A percentile compares a stretch with the other conserved stretches of the same genome.
These are phyloP conservation scores for Apogon hyalosoma DNA, from an alignment of 2,797 vertebrate species.

Conservation along the genomic window DNA sequence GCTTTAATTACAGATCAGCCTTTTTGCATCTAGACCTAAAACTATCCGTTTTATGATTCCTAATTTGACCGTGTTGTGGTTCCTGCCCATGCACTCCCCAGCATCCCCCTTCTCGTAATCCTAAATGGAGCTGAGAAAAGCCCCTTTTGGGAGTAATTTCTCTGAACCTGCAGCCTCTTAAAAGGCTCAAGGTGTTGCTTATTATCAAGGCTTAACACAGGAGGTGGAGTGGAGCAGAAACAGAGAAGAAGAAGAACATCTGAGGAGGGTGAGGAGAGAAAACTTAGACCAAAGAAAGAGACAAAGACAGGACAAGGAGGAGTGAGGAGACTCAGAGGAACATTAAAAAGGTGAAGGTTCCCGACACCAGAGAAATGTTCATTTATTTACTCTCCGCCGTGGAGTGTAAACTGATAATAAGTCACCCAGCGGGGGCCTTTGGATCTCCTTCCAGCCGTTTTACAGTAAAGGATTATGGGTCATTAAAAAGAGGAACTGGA, in stretches of 20 bases:
- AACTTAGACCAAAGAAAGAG: slow-evolving; percentile 15
- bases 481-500: slow-evolving; percentile 73
- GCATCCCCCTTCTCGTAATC: slow-evolving; percentile 3
- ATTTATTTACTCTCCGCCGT: slow-evolving; percentile 59
- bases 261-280: slow-evolving; percentile 1
- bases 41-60: not conserved
- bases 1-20: too few relatives aligned
- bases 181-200: slow-evolving; percentile 49
- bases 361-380: slow-evolving; percentile 39
- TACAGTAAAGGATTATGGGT: slow-evolving; percentile 69
- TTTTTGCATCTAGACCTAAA: too few relatives aligned
- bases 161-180: slow-evolving; percentile 30
- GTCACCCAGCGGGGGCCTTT: slow-evolving; percentile 45
- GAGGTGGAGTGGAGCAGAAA: not conserved
- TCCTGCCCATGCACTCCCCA: not conserved
- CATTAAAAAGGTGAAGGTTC: slow-evolving; percentile 55
- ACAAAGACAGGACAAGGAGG: slow-evolving; percentile 16
- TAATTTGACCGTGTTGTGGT: slow-evolving; percentile 18
- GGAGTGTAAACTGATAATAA: slow-evolving; percentile 65
- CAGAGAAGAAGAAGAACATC: not conserved
- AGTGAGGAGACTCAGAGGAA: slow-evolving; percentile 36
- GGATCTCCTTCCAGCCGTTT: slow-evolving; percentile 60
- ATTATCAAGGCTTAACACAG: slow-evolving; percentile 38
- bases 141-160: slow-evolving; percentile 20
- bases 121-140: slow-evolving; percentile 15